phyloP scores from a whole-genome alignment of 1,140 invertebrate genomes.

The Euglossa dilemma region DNA sequence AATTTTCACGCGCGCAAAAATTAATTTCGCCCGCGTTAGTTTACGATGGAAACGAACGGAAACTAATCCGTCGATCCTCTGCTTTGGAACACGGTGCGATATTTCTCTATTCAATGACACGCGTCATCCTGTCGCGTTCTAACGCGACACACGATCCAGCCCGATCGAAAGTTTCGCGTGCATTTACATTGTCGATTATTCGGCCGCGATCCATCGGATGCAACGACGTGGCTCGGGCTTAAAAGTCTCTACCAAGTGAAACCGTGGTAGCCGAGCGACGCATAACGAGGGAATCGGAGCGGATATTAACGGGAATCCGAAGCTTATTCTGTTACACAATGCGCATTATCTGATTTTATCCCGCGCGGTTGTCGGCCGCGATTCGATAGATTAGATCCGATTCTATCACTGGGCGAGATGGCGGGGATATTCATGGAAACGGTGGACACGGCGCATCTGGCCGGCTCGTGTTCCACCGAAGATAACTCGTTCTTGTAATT shows the following conservation, averaged over 20 bases:
- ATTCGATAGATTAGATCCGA: conserved; percentile 10
- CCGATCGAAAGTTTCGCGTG: background rate
- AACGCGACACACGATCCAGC: background rate
- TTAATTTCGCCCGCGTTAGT: too few relatives aligned
- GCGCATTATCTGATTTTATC: conserved; percentile 27
- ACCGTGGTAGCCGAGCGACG: background rate
- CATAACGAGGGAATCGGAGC: conserved; percentile 23
- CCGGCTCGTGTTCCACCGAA: background rate
- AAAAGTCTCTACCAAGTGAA: conserved; percentile 1
- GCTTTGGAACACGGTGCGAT: background rate
- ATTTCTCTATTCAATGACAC: background rate
- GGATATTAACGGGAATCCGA: conserved; percentile 29
- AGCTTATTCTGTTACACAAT: conserved; percentile 32
- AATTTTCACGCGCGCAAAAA: too few relatives aligned
- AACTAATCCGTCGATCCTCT: too few relatives aligned
- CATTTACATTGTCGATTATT: conserved; percentile 16
- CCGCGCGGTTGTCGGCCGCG: background rate
- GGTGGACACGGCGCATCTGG: background rate
- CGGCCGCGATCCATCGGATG: background rate
- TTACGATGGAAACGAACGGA: too few relatives aligned
- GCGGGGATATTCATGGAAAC: background rate
- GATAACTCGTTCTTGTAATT: conserved; percentile 38
- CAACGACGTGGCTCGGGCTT: background rate
- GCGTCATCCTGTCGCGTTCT: background rate
- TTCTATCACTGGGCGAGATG: background rate